Conservation (phyloP, 2,113 vertebrate species). For the Rhabdomys dilectus region DNA sequence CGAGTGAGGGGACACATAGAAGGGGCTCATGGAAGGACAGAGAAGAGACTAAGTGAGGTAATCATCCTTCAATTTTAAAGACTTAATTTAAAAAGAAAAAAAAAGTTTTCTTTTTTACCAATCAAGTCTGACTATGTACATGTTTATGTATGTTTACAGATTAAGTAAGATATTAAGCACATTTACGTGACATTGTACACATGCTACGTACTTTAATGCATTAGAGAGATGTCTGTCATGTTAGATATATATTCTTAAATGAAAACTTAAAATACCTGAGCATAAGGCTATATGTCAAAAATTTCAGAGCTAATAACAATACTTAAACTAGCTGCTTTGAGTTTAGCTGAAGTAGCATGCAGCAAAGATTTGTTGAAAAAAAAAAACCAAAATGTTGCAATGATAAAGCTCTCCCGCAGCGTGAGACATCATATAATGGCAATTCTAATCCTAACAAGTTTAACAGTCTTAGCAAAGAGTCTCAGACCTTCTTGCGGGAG, state of each 20-base stretch:
- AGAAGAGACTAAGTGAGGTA: not conserved
- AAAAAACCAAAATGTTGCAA: conserved; percentile 28
- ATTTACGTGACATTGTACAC: not conserved
- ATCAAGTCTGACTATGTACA: not conserved
- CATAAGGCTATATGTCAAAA: not conserved
- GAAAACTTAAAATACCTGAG: conserved; percentile 38
- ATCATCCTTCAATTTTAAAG: not conserved
- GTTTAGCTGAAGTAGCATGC: not conserved
- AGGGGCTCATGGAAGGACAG: no score
- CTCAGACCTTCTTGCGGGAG: not conserved
- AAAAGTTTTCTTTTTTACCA: conserved; percentile 10
- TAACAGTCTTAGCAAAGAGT: conserved; percentile 2
- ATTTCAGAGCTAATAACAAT: conserved; percentile 20
- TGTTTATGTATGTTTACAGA: not conserved
- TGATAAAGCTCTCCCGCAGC: not conserved
- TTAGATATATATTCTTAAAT: conserved; percentile 27
- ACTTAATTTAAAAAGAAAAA: not conserved
- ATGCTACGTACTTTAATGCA: not conserved
- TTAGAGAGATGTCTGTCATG: not conserved
- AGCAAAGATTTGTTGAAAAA: conserved; percentile 10
- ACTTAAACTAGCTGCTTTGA: not conserved
- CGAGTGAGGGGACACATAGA: not conserved
- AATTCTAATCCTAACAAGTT: not conserved
- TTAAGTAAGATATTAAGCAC: conserved; percentile 38
- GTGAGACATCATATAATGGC: not conserved